A percentile compares a stretch with the other conserved stretches of the same genome.
Evolutionary conservation across 2,113 vertebrate genomes (phyloP).

Genomic region (Tonatia bakeri): DNA sequence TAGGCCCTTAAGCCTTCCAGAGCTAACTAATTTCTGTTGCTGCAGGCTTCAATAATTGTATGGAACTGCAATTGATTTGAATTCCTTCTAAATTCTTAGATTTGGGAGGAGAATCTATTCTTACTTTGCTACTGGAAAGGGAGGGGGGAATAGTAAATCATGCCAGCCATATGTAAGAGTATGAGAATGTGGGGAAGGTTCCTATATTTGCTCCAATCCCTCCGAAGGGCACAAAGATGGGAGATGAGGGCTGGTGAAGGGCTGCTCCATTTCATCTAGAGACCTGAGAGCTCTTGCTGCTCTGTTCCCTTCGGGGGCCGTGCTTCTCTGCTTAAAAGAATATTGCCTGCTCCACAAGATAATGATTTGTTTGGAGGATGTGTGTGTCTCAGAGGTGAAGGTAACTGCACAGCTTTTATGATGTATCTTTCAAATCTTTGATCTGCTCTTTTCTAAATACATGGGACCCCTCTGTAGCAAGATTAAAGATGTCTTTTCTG

Average conservation of each 20-base stretch:
- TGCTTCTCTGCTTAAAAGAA: slow-evolving; percentile 68
- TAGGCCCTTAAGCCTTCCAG: not conserved
- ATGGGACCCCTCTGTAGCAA: slow-evolving; percentile 42
- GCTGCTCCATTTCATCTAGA: slow-evolving; percentile 44
- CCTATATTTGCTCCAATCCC: not conserved
- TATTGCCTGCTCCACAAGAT: slow-evolving; percentile 63
- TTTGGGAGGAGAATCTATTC: not conserved
- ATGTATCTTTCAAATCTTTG: slow-evolving; percentile 62
- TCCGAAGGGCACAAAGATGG: slow-evolving; percentile 32
- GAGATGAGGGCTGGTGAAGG: slow-evolving; percentile 20
- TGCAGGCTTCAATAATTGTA: slow-evolving; percentile 34
- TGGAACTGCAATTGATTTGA: slow-evolving; percentile 6
- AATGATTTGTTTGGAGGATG: slow-evolving; percentile 72
- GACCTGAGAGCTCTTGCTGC: slow-evolving; percentile 33
- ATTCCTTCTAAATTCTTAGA: not conserved
- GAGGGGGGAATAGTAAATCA: not conserved
- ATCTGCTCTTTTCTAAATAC: slow-evolving; percentile 56
- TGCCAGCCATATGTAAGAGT: not conserved
- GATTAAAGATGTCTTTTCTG: slow-evolving; percentile 60
- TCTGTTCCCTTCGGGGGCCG: slow-evolving; percentile 58
- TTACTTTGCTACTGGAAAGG: not conserved
- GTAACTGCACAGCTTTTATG: slow-evolving; percentile 63
- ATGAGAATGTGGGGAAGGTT: not conserved
- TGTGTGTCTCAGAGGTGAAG: slow-evolving; percentile 64
- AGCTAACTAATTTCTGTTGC: slow-evolving; percentile 19